Evolutionary conservation across 2,113 vertebrate genomes (phyloP).

Genomic region (Tupaia tana): DNA sequence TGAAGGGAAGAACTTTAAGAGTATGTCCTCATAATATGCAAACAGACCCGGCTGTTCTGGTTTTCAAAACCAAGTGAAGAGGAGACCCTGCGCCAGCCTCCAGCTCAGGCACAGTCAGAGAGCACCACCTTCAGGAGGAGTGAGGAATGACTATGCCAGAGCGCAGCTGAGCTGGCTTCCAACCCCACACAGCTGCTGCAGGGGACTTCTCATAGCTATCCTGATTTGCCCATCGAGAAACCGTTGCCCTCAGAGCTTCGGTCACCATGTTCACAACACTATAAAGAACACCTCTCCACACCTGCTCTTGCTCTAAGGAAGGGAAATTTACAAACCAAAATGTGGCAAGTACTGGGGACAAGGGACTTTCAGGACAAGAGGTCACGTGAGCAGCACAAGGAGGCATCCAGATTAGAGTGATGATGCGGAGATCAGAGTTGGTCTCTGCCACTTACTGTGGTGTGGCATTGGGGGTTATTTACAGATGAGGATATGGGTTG

Average conservation of each 20-base stretch:
- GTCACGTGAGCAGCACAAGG: too few relatives aligned
- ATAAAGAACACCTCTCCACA: neutral
- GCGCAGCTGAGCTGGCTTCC: neutral
- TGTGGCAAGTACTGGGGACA: neutral
- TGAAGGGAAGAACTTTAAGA: slow-evolving; percentile 10
- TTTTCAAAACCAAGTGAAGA: slow-evolving; percentile 2
- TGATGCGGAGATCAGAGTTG: fast-evolving
- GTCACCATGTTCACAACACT: neutral
- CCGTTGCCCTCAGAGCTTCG: neutral
- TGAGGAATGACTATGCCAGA: neutral
- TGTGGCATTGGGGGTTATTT: neutral
- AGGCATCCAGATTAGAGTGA: neutral
- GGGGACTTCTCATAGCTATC: neutral
- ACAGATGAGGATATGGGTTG: neutral
- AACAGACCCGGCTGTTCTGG: slow-evolving; percentile 5
- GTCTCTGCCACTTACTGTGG: neutral
- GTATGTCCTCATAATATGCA: slow-evolving; percentile 14
- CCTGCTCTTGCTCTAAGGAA: neutral
- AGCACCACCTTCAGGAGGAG: slow-evolving; percentile 64
- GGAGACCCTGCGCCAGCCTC: neutral
- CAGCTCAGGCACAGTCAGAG: neutral
- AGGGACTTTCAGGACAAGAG: neutral
- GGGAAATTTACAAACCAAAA: neutral
- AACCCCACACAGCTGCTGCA: neutral
- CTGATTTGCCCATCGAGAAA: fast-evolving